Base-by-base conservation (phyloP, 2,797 vertebrate species). In the Lophius americanus region DNA sequence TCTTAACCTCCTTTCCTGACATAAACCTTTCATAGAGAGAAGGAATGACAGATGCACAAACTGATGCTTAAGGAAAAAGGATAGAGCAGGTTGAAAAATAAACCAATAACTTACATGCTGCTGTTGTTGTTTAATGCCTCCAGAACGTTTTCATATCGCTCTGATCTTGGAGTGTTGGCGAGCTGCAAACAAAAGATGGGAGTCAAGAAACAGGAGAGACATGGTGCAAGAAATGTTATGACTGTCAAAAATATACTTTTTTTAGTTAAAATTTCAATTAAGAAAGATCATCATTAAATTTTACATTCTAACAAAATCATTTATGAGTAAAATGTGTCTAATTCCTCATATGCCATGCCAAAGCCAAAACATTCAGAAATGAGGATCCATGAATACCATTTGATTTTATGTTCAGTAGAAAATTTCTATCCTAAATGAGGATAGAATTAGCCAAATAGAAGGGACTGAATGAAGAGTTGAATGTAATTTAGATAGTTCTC, bases 1-100 rank as follows among this genome's bases (percentile, higher is more conserved):
- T 99, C 93, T 99, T 99, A 56, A 99, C 98, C 92, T 99, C 98
- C 77, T 99, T 99, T 68, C 97, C 98, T 64, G 97, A 99, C 96
- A 98, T 99, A 91, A 99, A 99, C 94, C 98, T 99, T 39, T 79
- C 61, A 79, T 33, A 71, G 0, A 2, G 49, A 32, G 33, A 6
- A 2, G 12, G 6, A 10, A 13, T n/a, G 41, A 47, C 9, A 32
- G 6, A 9, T 9, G 23, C 23, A 48, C 63, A 2, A 6, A n/a
- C 1, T 38, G n/a, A 9, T 2, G 3, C 12, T 37, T 47, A 0
- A 53, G 37, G 2, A 49, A 14, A 6, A 42, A 36, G 0, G n/a
- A 2, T 6, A 23, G 23, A 23, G 23, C 23, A 23, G 23, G 23
- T 23, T 23, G 23, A 23, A 33, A 58, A 11, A 1, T n/a, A 33